phyloP scores from a whole-genome alignment of 2,888 invertebrate genomes.

The Cacoxenus indagator region DNA sequence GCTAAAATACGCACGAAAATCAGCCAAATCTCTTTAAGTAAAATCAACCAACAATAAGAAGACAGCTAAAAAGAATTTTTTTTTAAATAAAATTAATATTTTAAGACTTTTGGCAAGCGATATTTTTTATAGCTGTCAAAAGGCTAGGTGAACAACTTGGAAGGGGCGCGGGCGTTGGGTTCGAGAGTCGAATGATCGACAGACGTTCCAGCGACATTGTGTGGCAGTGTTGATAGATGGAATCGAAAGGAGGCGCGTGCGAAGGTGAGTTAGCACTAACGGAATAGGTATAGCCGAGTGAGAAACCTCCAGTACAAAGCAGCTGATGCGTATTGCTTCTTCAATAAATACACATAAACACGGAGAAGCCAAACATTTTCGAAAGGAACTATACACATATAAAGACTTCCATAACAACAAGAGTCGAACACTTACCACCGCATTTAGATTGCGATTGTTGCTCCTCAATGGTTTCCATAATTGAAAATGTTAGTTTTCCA shows the following conservation, averaged over 20 bases:
- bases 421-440: constrained; percentile 50
- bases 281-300: not conserved
- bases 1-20: constrained; percentile 12
- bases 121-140: constrained; percentile 49
- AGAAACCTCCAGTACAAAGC: not conserved
- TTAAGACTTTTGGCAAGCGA: constrained; percentile 49
- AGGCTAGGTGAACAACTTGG: not conserved
- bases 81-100: constrained; percentile 34
- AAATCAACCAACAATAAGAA: constrained; percentile 39
- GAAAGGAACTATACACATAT: constrained; percentile 22
- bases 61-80: constrained; percentile 48
- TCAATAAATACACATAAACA: not conserved
- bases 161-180: not conserved
- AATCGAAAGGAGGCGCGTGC: constrained; percentile 11
- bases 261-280: constrained; percentile 11
- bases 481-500: not conserved
- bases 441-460: constrained; percentile 66
- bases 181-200: not conserved
- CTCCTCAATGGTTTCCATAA: constrained; percentile 68
- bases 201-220: constrained; percentile 46
- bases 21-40: constrained; percentile 34
- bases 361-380: not conserved
- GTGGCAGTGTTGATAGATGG: constrained; percentile 6
- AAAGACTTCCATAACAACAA: not conserved
- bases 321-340: not conserved